A percentile compares a stretch with the other conserved stretches of the same genome.
Conservation (phyloP, 2,888 invertebrate genomes). For the Heliconius ethilla region DNA sequence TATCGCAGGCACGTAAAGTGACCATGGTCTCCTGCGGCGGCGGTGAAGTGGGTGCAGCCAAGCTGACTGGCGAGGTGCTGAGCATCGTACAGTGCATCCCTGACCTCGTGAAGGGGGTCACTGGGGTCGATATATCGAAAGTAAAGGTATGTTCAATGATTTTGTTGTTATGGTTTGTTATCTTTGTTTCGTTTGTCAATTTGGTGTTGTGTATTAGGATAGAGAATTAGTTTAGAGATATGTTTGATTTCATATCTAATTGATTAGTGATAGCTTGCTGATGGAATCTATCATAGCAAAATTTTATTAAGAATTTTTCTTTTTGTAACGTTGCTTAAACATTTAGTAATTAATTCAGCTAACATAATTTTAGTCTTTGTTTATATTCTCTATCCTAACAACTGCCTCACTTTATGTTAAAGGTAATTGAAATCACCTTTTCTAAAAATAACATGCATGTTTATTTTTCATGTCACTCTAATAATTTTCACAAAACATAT, state of each 20-base stretch:
- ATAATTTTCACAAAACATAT: background rate
- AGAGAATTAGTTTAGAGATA: background rate
- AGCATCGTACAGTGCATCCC: conserved; percentile 96
- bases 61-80: conserved; percentile 96
- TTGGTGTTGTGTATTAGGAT: background rate
- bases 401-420: background rate
- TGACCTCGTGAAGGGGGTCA: conserved; percentile 93
- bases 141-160: conserved; percentile 63
- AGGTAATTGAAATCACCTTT: background rate
- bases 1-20: conserved; percentile 96
- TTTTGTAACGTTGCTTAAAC: background rate
- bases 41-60: conserved; percentile 96
- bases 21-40: conserved; percentile 97
- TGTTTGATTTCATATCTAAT: no score
- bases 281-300: no score
- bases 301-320: no score
- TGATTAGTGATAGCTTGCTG: no score
- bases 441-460: background rate
- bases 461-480: background rate
- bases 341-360: background rate
- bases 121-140: conserved; percentile 96
- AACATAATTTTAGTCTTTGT: background rate
- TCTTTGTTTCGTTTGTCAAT: background rate
- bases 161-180: background rate
- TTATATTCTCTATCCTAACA: background rate